These are phyloP conservation scores for Muntiacus muntjak DNA, from an alignment of 2,113 vertebrate species.

Conservation along the genomic window DNA sequence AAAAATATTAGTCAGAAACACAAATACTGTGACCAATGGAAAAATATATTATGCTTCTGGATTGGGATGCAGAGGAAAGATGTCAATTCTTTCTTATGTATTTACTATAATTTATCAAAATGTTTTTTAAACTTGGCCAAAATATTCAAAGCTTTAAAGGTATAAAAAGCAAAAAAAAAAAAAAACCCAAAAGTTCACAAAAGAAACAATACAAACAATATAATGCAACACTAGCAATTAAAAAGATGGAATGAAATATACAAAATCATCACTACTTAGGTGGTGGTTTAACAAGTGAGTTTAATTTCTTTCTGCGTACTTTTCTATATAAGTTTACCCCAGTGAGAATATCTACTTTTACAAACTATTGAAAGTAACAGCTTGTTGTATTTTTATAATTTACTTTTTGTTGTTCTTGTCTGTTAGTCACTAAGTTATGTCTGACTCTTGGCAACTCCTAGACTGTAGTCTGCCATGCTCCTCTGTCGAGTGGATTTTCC, in stretches of 20 bases:
- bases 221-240: neutral
- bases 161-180: neutral
- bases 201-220: neutral
- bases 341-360: neutral
- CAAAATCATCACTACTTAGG: neutral
- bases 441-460: neutral
- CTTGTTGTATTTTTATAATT: neutral
- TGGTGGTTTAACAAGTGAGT: neutral
- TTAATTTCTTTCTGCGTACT: neutral
- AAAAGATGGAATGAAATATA: neutral
- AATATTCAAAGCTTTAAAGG: neutral
- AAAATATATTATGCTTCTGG: neutral
- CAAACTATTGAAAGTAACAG: constrained; percentile 7
- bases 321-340: neutral
- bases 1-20: neutral
- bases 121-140: neutral
- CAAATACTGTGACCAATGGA: neutral
- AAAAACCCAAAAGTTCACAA: neutral
- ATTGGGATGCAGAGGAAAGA: neutral
- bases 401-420: neutral
- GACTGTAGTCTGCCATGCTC: neutral
- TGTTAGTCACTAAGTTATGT: neutral
- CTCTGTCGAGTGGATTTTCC: neutral
- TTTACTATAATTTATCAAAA: neutral
- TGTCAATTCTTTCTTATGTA: neutral